Evolutionary conservation across 2,888 invertebrate genomes (phyloP), one percentile per base, ranked within the genome.

Genomic region (Chrysolina americana): DNA sequence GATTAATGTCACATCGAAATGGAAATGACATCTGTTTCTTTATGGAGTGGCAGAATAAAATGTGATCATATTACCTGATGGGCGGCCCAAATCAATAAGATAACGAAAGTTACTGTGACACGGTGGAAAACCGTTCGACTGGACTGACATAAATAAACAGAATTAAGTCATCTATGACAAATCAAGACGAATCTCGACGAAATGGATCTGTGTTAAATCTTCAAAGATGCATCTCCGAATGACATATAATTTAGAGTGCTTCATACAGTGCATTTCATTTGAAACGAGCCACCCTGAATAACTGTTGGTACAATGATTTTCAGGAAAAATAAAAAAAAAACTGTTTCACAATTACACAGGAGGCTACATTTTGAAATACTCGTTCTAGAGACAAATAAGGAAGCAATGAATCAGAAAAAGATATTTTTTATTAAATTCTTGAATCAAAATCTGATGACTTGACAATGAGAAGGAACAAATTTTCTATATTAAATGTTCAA

Each of bases 31-130:
- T 75, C 59, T 59, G 59, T 36, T 73, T 65, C 77, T 74, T 70
- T 70, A 66, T 74, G 50, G 66, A 70, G 70, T 70, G 66, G 70
- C 70, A 74, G 17, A 59, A 59, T 74, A 66, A 74, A 74, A 74
- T 44, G 70, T 63, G 65, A 74, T 74, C 74, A 47, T 65, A 48
- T 65, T 65, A 65, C 65, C 44, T 47, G 65, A 48, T 78, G 76
- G 76, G 79, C 75, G 80, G 79, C 76, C 79, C 73, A 65, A 78
- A 80, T 80, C 79, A 76, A 75, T 76, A 72, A 74, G 78, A 80
- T 80, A 80, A 80, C 59, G n/a, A 59, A 59, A 59, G 28, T n/a
- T 6, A 59, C 59, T 59, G 23, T 59, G 59, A 79, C 77, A 76
- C 76, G 70, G 70, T 70, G 73, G 72, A 78, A 75, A 80, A 76